Base-by-base conservation (phyloP, 1,140 invertebrate species). In the Venustaconcha ellipsiformis region DNA sequence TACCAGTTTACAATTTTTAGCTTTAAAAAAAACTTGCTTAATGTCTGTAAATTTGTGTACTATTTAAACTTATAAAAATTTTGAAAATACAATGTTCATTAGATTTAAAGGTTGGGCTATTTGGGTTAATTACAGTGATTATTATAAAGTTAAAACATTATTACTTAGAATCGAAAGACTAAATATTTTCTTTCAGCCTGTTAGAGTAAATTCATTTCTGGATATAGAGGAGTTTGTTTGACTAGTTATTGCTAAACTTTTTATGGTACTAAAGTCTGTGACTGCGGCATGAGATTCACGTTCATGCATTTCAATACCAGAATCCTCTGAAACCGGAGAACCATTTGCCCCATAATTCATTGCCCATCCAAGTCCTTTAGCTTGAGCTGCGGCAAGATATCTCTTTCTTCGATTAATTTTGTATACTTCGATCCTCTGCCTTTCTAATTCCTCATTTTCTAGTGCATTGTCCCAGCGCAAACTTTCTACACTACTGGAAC, bases 401-500 rank as follows among this genome's bases (percentile, higher is more conserved):
- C 87, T 77, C 76, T 88, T 87, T 58, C 87, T 72, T 11, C 87
- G 77, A 77, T 88, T 88, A 4, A 87, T 84, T 82, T 88, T 88
- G 76, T 88, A 88, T 13, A 85, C 18, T 56, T 71, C 65, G 57
- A 88, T 80, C 64, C 87, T 78, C 67, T 88, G 83, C 58, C 76
- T 70, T 78, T 88, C 87, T 30, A 82, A 70, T 18, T 87, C 85
- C 14, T 80, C 69, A 74, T 84, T 79, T 17, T 83, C 80, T 56
- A 83, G 55, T 15, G 66, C 72, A 65, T 81, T 72, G 59, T 88
- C 87, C 87, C 87, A 88, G 30, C 87, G 76, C 64, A 88, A 70
- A 79, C 83, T 85, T 74, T 87, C 86, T 63, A 72, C 75, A 62
- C 75, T 77, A 26, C 69, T 17, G n/a, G 72, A 14, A 57, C 75